These are phyloP conservation scores for Aphidoletes aphidimyza DNA, from an alignment of 2,888 invertebrate genomes.

Conservation along the genomic window DNA sequence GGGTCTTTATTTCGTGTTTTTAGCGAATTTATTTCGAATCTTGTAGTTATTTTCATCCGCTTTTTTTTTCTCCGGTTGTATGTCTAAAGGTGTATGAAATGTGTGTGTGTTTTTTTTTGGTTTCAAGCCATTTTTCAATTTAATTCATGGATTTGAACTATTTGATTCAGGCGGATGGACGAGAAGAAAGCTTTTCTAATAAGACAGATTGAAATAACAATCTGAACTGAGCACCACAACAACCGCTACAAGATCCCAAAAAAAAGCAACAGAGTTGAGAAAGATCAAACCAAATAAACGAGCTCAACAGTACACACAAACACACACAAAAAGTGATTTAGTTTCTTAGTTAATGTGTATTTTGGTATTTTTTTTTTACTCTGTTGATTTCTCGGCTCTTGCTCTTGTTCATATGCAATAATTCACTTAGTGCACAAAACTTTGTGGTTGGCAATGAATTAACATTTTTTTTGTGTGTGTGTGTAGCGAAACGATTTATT, in stretches of 20 bases:
- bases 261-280: background rate
- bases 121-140: conserved; percentile 47
- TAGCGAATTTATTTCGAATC: conserved; percentile 17
- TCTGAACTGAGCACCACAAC: background rate
- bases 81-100: background rate
- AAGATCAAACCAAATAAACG: background rate
- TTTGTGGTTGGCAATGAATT: conserved; percentile 51
- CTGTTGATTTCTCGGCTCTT: background rate
- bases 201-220: conserved; percentile 49
- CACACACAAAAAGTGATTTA: conserved; percentile 12
- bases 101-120: background rate
- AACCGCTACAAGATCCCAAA: background rate
- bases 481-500: conserved; percentile 39
- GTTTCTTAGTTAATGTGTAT: conserved; percentile 19
- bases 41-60: background rate
- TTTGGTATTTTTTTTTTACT: background rate
- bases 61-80: background rate
- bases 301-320: background rate
- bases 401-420: conserved; percentile 26
- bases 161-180: conserved; percentile 46
- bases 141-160: conserved; percentile 33
- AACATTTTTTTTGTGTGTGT: conserved; percentile 13
- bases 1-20: conserved; percentile 44
- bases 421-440: conserved; percentile 19
- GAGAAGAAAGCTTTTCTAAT: conserved; percentile 51